Evolutionary conservation across 1,140 invertebrate genomes (phyloP).

Genomic region (Tetraneura akinire): DNA sequence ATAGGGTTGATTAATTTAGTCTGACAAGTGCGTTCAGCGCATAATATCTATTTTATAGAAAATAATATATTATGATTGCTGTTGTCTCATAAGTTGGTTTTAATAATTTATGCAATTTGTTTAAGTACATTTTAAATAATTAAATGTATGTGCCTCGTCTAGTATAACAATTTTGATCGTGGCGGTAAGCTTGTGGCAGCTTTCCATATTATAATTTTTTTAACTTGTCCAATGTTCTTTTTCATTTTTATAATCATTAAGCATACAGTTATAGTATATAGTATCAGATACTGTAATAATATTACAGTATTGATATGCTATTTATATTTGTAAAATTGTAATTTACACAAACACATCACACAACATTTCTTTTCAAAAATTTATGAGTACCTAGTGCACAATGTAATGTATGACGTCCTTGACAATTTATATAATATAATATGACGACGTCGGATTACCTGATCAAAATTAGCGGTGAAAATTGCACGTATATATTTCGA

Average conservation of each 20-base stretch:
- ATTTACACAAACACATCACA: not conserved
- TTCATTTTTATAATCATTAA: too few relatives aligned
- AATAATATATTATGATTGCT: not conserved
- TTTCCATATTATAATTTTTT: too few relatives aligned
- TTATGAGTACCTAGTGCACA: not conserved
- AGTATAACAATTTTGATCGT: too few relatives aligned
- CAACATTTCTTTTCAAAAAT: not conserved
- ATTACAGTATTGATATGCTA: not conserved
- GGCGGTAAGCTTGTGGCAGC: too few relatives aligned
- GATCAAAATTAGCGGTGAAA: not conserved
- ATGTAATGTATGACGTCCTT: not conserved
- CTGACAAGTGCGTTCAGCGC: not conserved
- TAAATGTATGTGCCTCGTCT: too few relatives aligned
- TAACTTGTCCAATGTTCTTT: too few relatives aligned
- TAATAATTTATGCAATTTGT: too few relatives aligned
- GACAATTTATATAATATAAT: not conserved
- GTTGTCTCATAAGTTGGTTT: too few relatives aligned
- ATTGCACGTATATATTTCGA: not conserved
- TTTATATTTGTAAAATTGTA: too few relatives aligned
- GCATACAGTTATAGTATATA: too few relatives aligned
- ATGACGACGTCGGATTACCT: not conserved
- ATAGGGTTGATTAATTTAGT: conserved; percentile 42
- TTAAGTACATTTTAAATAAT: too few relatives aligned
- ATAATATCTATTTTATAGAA: too few relatives aligned
- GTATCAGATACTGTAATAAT: not conserved